Conservation (phyloP, 53 echinoderm and acorn worm species). For the Temnopleurus reevesii region DNA sequence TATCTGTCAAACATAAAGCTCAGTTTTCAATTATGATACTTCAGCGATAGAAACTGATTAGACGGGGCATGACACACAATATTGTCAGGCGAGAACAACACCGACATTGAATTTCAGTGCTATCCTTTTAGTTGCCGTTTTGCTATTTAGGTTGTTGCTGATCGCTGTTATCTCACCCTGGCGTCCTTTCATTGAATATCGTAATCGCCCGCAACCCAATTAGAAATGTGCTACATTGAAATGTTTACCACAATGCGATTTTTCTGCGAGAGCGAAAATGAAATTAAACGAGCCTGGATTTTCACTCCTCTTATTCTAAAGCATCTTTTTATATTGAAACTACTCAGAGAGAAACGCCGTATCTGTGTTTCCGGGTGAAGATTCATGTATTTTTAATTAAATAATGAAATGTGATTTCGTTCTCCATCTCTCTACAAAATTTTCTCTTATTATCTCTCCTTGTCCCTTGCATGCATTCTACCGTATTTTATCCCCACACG, state of each 20-base stretch:
- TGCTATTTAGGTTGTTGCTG: not conserved
- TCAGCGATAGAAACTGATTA: slow-evolving; percentile 5
- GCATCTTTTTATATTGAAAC: not conserved
- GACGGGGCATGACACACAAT: not conserved
- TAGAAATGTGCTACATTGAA: not conserved
- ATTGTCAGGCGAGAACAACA: not conserved
- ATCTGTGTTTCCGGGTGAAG: not conserved
- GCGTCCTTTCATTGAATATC: not conserved
- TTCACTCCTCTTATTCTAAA: not conserved
- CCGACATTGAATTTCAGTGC: not conserved
- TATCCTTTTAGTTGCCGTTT: not conserved
- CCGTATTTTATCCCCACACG: too few relatives aligned
- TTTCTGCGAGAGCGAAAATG: slow-evolving; percentile 11
- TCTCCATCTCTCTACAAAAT: too few relatives aligned
- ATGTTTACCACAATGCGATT: not conserved
- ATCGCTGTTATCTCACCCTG: not conserved
- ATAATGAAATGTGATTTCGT: not conserved
- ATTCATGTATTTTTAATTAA: slow-evolving; percentile 1
- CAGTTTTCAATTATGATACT: slow-evolving; percentile 18
- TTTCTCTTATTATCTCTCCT: not conserved
- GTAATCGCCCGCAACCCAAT: not conserved
- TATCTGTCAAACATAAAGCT: not conserved
- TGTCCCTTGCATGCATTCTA: not conserved
- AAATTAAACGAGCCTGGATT: not conserved
- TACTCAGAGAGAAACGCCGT: not conserved